phyloP scores from a whole-genome alignment of 2,797 vertebrate genomes.

The Pitangus sulphuratus region DNA sequence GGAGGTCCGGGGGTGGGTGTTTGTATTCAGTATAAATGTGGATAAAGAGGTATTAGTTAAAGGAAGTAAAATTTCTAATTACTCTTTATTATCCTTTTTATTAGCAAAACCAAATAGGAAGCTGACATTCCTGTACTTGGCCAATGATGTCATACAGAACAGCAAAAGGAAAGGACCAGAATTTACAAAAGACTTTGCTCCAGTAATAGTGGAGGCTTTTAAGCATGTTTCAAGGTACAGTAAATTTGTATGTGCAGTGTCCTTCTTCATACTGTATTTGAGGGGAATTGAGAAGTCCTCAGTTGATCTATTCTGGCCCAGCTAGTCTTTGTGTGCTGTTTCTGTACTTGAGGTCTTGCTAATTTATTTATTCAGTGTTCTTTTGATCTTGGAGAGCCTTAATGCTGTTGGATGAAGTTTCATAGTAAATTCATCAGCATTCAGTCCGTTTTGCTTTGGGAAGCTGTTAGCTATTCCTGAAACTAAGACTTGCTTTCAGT shows the following conservation, averaged over 20 bases:
- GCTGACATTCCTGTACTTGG: slow-evolving; percentile 96
- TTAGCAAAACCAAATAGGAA: slow-evolving; percentile 94
- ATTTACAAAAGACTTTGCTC: slow-evolving; percentile 98
- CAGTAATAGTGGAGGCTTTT: slow-evolving; percentile 95
- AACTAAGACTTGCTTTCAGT: neutral
- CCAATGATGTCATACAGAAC: slow-evolving; percentile 99
- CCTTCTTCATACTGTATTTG: neutral
- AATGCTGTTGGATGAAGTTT: neutral
- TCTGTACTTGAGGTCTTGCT: neutral
- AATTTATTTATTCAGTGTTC: neutral
- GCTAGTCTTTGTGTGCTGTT: neutral
- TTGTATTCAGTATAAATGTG: neutral
- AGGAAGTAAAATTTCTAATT: neutral
- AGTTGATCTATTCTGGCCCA: neutral
- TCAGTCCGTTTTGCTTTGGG: neutral
- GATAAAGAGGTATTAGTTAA: neutral
- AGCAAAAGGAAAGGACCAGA: slow-evolving; percentile 99
- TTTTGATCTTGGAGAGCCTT: neutral
- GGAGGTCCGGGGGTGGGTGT: neutral
- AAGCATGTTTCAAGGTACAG: slow-evolving; percentile 94
- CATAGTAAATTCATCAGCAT: neutral
- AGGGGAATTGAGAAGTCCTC: neutral
- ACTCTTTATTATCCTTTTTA: slow-evolving; percentile 11
- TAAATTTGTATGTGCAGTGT: neutral
- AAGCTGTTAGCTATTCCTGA: neutral